Conservation (phyloP, 2,888 invertebrate species). For the Trachelus tabidus region DNA sequence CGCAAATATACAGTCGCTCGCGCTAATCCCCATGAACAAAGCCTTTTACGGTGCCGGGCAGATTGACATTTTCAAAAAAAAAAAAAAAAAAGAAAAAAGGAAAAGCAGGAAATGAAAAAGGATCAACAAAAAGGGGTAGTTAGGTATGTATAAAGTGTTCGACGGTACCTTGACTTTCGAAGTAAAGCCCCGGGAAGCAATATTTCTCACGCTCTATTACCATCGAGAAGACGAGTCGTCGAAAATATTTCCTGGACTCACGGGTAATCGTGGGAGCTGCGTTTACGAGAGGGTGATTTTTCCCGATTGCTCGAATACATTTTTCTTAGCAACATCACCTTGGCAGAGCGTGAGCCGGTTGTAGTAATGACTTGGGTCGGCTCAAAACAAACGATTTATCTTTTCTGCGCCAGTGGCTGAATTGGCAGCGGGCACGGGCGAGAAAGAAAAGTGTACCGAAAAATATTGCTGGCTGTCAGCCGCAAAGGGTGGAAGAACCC, state of each 20-base stretch:
- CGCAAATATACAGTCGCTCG: background rate
- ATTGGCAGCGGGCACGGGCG: constrained; percentile 42
- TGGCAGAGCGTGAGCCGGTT: constrained; percentile 1
- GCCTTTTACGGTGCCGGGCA: background rate
- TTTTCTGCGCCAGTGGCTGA: constrained; percentile 55
- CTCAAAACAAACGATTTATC: constrained; percentile 62
- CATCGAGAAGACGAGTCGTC: background rate
- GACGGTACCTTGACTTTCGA: background rate
- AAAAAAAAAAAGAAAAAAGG: background rate
- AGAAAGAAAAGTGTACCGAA: constrained; percentile 49
- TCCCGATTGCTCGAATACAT: constrained; percentile 1
- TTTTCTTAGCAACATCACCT: constrained; percentile 16
- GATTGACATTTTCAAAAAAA: background rate
- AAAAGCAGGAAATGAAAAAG: background rate
- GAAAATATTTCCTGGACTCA: background rate
- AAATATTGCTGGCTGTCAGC: constrained; percentile 45
- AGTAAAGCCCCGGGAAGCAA: background rate
- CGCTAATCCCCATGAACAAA: background rate
- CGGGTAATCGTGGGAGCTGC: background rate
- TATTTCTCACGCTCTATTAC: background rate
- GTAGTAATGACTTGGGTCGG: constrained; percentile 27
- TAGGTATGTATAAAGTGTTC: background rate
- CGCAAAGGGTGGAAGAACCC: constrained; percentile 10
- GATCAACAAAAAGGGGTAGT: background rate
- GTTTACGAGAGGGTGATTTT: background rate